phyloP scores from a whole-genome alignment of 2,888 invertebrate genomes.

The Eupithecia centaureata region DNA sequence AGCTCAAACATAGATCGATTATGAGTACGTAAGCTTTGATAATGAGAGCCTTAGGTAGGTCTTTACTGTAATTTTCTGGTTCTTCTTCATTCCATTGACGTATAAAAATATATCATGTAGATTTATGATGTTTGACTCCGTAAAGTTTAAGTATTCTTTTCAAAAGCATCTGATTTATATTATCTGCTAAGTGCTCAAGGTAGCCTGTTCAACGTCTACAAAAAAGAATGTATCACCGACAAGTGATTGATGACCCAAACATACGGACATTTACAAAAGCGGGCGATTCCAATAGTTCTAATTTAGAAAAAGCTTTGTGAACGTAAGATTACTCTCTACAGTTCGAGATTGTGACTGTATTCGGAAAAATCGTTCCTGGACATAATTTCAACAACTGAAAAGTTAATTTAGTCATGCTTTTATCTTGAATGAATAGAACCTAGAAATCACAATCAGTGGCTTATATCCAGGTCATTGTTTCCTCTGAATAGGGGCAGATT shows the following conservation, averaged over 20 bases:
- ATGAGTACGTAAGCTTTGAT: neutral
- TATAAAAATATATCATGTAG: neutral
- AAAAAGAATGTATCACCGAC: constrained; percentile 12
- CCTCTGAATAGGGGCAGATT: constrained; percentile 37
- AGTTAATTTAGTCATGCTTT: neutral
- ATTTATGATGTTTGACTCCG: neutral
- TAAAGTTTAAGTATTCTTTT: neutral
- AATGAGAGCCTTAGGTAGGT: neutral
- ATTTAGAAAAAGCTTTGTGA: constrained; percentile 55
- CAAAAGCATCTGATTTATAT: neutral
- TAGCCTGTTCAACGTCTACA: constrained; percentile 10
- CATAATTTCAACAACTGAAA: neutral
- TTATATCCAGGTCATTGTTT: constrained; percentile 32
- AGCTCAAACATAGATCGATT: neutral
- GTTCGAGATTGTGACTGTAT: neutral
- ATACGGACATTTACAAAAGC: constrained; percentile 39
- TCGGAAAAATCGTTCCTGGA: neutral
- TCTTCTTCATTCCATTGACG: neutral
- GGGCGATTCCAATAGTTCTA: constrained; percentile 51
- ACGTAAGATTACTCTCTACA: constrained; percentile 30
- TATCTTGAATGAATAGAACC: neutral
- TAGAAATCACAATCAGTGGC: constrained; percentile 16
- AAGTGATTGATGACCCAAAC: constrained; percentile 56
- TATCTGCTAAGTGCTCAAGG: constrained; percentile 1
- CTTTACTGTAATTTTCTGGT: neutral